Evolutionary conservation across 2,888 invertebrate genomes (phyloP), one percentile per base, ranked within the genome.

Genomic region (Philhelius pedissequus): DNA sequence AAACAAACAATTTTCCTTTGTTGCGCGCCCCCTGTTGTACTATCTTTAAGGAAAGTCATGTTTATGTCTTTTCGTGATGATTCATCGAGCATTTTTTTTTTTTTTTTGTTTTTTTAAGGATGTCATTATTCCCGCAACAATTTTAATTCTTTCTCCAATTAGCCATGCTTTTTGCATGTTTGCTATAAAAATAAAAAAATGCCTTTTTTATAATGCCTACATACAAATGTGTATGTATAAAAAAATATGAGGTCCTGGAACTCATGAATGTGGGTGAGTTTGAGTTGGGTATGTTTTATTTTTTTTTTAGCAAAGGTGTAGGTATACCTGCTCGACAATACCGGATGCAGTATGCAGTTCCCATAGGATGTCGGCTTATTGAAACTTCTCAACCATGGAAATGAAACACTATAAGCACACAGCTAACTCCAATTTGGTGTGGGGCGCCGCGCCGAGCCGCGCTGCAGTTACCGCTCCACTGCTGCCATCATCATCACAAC

Each of bases 331-430:
- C 32, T 79, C 80, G 66, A 79, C 74, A 71, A 80, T 76, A 75
- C 80, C 84, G 84, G 80, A 84, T 76, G 75, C 74, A 54, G 15
- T 76, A 71, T 80, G 70, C 70, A 80, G 68, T 80, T 84, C 76
- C 71, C 80, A 80, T 56, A 56, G 69, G 84, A 84, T 80, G 80
- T 84, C 68, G 66, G 66, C 80, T 76, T 80, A 84, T 84, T 71
- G 80, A 84, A 84, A 84, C 27, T 80, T 68, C 48, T 84, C 71
- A 84, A 80, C 80, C 84, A 68, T 84, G 62, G 79, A 80, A 76
- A 71, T 66, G 68, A 76, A 80, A 84, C 68, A 84, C 84, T 66
- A 84, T 71, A 75, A 83, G 70, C 83, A 62, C 43, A 70, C 64
- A 66, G 40, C 76, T 50, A 66, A 62, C 77, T 71, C 75, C 54